Base-by-base conservation (phyloP, 2,113 vertebrate genomes). In the Anas platyrhynchos region DNA sequence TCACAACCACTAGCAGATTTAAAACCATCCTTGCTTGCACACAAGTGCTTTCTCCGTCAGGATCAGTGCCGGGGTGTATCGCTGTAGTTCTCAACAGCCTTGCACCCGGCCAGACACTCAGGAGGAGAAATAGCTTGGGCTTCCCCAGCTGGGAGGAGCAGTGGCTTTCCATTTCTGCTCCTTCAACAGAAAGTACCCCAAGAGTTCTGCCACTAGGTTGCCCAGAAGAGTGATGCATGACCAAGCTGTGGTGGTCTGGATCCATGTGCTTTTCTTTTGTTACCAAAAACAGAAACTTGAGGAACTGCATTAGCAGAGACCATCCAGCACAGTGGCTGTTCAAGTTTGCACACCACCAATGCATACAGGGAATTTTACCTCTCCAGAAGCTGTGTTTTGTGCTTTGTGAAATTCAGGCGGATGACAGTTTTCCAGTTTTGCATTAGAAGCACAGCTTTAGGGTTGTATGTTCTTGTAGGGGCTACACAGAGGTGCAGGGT, bases 31-130 rank as follows among this genome's bases (percentile, higher is more conserved):
- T 1, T 1, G 6, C 17, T 63, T 23, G n/a, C 69, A 38, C 31
- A 17, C 0, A 4, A 74, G 87, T 0, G 0, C 12, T 74, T 86
- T 94, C 23, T 52, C 31, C 66, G 26, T 36, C 61, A 50, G 46
- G 17, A 84, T 67, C 17, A 3, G 59, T 36, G 32, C 38, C 29
- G 34, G 44, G 29, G 11, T 27, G 8, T 8, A 41, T 74, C n/a
- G 59, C 71, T 5, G 0, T 18, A 20, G 74, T 8, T 13, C 32
- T 11, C 0, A 7, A 21, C n/a, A 71, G 44, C 59, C 84, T 77
- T 86, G 59, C 5, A 32, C 8, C 8, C 8, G 18, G 38, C 34
- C 32, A 44, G 29, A 21, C 58, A 13, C 22, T 13, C 1, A 1
- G 32, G 25, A 76, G 22, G 29, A 87, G 74, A 8, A 83, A 44